Percentiles rank a stretch among this genome's conserved stretches.
These are phyloP conservation scores for Erebia aethiops DNA, from an alignment of 2,888 invertebrate species.

Conservation along the genomic window DNA sequence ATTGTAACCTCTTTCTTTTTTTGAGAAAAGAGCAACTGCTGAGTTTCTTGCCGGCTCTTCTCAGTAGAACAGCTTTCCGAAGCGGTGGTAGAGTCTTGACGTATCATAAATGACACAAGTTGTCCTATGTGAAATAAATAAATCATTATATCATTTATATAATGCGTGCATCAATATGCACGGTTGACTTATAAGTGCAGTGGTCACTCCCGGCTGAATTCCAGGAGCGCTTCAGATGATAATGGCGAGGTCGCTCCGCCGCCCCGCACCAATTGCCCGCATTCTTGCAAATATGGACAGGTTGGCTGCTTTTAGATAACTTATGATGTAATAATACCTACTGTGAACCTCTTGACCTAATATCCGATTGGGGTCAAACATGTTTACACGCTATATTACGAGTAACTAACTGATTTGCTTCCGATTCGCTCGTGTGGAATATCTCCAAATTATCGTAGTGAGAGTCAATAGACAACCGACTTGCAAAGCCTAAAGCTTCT, in stretches of 20 bases:
- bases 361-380: neutral
- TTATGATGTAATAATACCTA: neutral
- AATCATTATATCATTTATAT: too few species aligned
- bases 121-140: too few species aligned
- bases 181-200: neutral
- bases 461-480: too few species aligned
- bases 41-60: too few species aligned
- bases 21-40: too few species aligned
- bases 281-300: neutral
- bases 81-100: too few species aligned
- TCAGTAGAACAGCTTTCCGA: too few species aligned
- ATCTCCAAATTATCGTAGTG: neutral
- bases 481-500: too few species aligned
- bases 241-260: neutral
- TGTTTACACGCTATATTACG: neutral
- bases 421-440: neutral
- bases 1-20: too few species aligned
- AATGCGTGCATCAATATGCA: too few species aligned
- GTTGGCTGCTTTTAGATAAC: neutral
- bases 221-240: neutral
- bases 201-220: neutral
- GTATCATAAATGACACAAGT: too few species aligned
- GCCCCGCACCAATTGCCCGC: neutral
- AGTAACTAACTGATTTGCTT: neutral
- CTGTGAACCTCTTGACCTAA: conserved; percentile 9